Base-by-base conservation (phyloP, 2,797 vertebrate species). In the Chlorospingus flavigularis region DNA sequence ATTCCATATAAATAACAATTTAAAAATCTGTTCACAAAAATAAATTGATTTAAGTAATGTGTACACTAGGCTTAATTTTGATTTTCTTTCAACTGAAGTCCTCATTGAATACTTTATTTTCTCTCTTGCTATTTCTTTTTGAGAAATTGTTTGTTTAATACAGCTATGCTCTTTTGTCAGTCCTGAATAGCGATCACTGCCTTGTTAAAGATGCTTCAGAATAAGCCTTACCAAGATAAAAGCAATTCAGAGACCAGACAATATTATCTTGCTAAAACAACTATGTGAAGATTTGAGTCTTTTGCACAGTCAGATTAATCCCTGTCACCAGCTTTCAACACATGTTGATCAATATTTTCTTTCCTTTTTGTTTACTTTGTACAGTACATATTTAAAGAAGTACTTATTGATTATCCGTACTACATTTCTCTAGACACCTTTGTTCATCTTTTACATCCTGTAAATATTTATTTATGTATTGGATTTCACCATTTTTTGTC, bases 251-350 rank as follows among this genome's bases (percentile, higher is more conserved):
- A 86, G 28, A 51, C 23, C 10, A 35, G 73, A 84, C 47, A 93
- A 83, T 75, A 84, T 78, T 76, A 90, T 72, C 79, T 75, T 84
- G 28, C 73, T 75, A 39, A 58, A 88, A 93, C 25, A 78, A 84
- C 45, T 84, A 23, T 31, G 65, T 55, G 72, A 82, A 90, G 79
- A 80, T 94, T 86, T 81, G 86, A 73, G 66, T 86, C 79, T 83
- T 86, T 84, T 88, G 37, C 66, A 42, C 11, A 86, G 66, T 45
- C 47, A 82, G 42, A 88, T 79, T 92, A 95, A 93, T 88, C 63
- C 55, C 68, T 33, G 37, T 39, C 83, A 84, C 71, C 45, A 72
- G 54, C 39, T 53, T 92, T 88, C 77, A 88, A 84, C 51, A 70
- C 30, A 43, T 10, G 25, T 15, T 73, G 71, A 93, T 92, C 55